Evolutionary conservation across 2,797 vertebrate species (phyloP), one percentile per base, ranked within the genome.

Genomic region (Smutsia gigantea): DNA sequence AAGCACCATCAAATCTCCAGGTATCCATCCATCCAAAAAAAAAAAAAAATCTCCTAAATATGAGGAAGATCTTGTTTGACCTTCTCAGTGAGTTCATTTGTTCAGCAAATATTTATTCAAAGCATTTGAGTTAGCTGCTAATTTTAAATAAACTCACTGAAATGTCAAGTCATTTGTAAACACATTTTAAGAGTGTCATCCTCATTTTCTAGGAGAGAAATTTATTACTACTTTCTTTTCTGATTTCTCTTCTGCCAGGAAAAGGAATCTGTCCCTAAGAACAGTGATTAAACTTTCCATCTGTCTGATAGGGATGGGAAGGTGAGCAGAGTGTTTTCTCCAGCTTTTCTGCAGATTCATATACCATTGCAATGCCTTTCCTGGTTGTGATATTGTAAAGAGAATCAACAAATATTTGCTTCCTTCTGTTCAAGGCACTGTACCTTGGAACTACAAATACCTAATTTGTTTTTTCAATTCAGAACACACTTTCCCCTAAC

Each of bases 91-190:
- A 87, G 89, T 95, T 96, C 83, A 93, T 93, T 94, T 88, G 34
- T 93, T 95, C 42, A 95, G 96, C 82, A 98, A 97, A 97, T 97
- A 97, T 97, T 97, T 97, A 91, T 93, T 94, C 94, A 93, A 87
- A 93, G 83, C 93, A 29, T 91, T 46, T 59, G 86, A 95, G 53
- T 83, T 96, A 97, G 96, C 88, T 97, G 93, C 90, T 97, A 93
- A 97, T 97, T 96, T 97, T 95, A 96, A 96, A 97, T 95, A 94
- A 96, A 93, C 96, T 97, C 81, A 59, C 57, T 68, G 53, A 97
- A 97, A 90, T 93, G 94, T 75, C 92, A 93, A 95, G 63, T 94
- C 85, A 55, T 95, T 94, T 96, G 74, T 95, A 95, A 97, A 97
- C 94, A 95, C 39, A 87, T 93, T 97, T 95, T 91, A 86, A 97